Evolutionary conservation across 2,888 invertebrate species (phyloP).

Genomic region (Drepanosiphum platanoidis): DNA sequence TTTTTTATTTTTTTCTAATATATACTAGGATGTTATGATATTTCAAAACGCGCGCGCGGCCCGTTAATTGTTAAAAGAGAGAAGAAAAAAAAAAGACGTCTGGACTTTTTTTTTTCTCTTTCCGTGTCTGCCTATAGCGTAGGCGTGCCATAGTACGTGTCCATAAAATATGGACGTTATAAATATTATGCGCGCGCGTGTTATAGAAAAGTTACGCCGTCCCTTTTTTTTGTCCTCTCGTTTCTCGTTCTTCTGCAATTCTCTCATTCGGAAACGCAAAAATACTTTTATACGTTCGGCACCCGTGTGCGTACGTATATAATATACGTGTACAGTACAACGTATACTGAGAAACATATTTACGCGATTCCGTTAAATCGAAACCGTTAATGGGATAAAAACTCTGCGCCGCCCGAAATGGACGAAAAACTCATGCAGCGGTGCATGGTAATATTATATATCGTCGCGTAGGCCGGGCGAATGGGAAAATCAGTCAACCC

Average conservation of each 20-base stretch:
- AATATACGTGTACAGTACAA: too few relatives aligned
- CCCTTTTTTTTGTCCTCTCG: constrained; percentile 9
- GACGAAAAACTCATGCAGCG: not conserved
- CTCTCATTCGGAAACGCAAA: too few relatives aligned
- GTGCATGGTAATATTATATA: not conserved
- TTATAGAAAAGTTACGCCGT: constrained; percentile 4
- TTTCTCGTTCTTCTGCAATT: too few relatives aligned
- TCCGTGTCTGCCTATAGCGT: not conserved
- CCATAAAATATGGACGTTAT: constrained; percentile 1
- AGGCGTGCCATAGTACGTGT: constrained; percentile 20
- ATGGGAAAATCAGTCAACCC: not conserved
- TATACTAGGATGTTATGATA: constrained; percentile 29
- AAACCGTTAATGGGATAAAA: constrained; percentile 32
- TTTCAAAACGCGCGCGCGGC: not conserved
- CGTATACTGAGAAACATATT: too few relatives aligned
- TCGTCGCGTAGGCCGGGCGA: not conserved
- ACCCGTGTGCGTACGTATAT: too few relatives aligned
- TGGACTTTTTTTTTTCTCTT: not conserved
- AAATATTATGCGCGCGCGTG: not conserved
- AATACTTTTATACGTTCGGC: too few relatives aligned
- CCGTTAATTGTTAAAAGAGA: constrained; percentile 15
- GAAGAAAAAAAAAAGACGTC: not conserved
- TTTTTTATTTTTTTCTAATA: constrained; percentile 38
- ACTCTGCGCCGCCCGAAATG: not conserved
- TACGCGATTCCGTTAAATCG: not conserved